Evolutionary conservation across 2,888 invertebrate species (phyloP), one percentile per base, ranked within the genome.

Genomic region (Mythimna lalbum): DNA sequence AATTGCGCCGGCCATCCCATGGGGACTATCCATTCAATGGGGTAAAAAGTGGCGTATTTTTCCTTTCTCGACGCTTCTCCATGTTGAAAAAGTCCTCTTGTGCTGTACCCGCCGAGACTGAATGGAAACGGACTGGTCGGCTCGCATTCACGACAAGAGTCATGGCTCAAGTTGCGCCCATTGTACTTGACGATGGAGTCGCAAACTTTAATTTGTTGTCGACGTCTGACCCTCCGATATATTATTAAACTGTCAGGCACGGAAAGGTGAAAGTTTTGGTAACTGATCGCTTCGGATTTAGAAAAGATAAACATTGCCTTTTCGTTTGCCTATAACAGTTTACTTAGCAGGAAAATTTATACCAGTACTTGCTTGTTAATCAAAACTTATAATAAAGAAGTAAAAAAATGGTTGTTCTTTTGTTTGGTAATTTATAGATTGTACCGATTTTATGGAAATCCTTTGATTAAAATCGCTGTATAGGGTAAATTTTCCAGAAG

Each of bases 21-120:
- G 75, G 75, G 82, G 52, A 59, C 78, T 43, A 66, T 74, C 68
- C 66, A 71, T 81, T 74, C 70, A 81, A 70, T 66, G 69, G 65
- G 43, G 63, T 68, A 71, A 78, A 81, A 71, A 66, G 77, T 64
- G 47, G 50, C 67, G 55, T 60, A 65, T 61, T 63, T 80, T 57
- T 43, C 62, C 36, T 64, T 53, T 43, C 23, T 19, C 47, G n/a
- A 39, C 57, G 39, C 31, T 31, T 63, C 50, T 63, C n/a, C 43
- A 63, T 65, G 59, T 55, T 59, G 21, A 33, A 78, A 70, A 77
- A 70, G 6, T 64, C 67, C 49, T 43, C 69, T 61, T 55, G 65
- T 80, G 50, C 49, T 10, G 23, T 21, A 23, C 49, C 60, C 52
- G 27, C 19, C 17, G 69, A 61, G 70, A 69, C 61, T 71, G 17